Percentiles rank a stretch among this genome's conserved stretches.
These are phyloP conservation scores for Coendou prehensilis DNA, from an alignment of 2,797 vertebrate genomes.

Conservation along the genomic window DNA sequence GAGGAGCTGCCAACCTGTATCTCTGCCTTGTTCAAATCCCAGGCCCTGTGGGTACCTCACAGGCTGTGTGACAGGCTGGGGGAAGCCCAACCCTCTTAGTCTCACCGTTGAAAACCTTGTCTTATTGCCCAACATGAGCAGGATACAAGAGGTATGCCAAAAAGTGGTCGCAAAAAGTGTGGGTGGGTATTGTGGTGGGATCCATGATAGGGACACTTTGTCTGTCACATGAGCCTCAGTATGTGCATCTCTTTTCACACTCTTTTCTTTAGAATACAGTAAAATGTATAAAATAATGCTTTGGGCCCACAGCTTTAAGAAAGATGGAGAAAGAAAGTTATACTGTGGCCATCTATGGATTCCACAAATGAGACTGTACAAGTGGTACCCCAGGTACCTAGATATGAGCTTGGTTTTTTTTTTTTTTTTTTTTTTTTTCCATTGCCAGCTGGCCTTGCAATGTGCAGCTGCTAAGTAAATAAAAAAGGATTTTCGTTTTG, in stretches of 20 bases:
- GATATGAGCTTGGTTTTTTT: neutral
- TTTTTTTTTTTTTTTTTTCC: neutral
- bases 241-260: neutral
- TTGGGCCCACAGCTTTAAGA: neutral
- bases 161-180: neutral
- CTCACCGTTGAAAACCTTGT: neutral
- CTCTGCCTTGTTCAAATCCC: neutral
- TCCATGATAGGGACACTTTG: neutral
- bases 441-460: constrained; percentile 59
- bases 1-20: neutral
- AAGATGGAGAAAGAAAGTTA: neutral
- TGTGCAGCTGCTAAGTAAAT: constrained; percentile 64
- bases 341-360: neutral
- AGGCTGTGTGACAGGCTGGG: neutral
- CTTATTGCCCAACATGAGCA: neutral
- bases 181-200: neutral
- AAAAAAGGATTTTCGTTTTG: constrained; percentile 47
- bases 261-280: constrained; percentile 4
- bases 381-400: constrained; percentile 38
- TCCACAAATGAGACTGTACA: neutral
- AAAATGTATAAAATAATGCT: neutral
- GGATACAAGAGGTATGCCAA: neutral
- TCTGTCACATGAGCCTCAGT: neutral
- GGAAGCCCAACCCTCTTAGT: neutral
- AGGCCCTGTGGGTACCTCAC: neutral